phyloP scores from a whole-genome alignment of 2,888 invertebrate species.

The Cheilosia variabilis region DNA sequence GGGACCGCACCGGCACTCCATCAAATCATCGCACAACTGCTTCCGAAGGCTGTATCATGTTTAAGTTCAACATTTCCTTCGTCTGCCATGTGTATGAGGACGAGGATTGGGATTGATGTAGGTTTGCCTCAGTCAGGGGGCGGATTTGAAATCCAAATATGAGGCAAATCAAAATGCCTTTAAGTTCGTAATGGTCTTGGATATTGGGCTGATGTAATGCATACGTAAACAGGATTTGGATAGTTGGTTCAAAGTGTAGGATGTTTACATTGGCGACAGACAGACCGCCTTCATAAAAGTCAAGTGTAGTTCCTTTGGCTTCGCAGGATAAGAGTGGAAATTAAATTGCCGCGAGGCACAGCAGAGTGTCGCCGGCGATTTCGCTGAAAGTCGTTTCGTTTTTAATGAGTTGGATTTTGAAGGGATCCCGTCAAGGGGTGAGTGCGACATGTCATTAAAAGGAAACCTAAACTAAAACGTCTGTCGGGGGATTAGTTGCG shows the following conservation, averaged over 20 bases:
- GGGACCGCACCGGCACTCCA: constrained; percentile 43
- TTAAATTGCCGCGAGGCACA: constrained; percentile 65
- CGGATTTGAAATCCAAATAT: constrained; percentile 67
- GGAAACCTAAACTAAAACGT: constrained; percentile 1
- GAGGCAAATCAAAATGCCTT: constrained; percentile 67
- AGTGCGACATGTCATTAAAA: constrained; percentile 31
- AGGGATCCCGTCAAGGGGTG: constrained; percentile 11
- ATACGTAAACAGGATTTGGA: constrained; percentile 66
- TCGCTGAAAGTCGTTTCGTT: constrained; percentile 40
- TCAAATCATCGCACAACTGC: constrained; percentile 56
- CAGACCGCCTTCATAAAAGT: constrained; percentile 62
- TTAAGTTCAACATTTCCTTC: constrained; percentile 49
- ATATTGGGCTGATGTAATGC: constrained; percentile 70
- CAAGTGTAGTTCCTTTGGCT: constrained; percentile 40
- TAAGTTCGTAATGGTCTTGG: constrained; percentile 60
- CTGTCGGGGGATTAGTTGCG: background rate
- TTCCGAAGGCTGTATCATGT: constrained; percentile 46
- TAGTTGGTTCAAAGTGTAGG: constrained; percentile 25
- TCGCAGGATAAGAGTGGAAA: constrained; percentile 52
- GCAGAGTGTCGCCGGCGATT: constrained; percentile 43
- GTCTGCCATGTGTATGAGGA: constrained; percentile 31
- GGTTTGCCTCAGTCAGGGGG: constrained; percentile 1
- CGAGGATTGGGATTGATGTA: constrained; percentile 1
- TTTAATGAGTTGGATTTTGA: constrained; percentile 56
- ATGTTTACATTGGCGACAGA: constrained; percentile 55